Conservation (phyloP, 1,140 invertebrate genomes). For the Bombus affinis region DNA sequence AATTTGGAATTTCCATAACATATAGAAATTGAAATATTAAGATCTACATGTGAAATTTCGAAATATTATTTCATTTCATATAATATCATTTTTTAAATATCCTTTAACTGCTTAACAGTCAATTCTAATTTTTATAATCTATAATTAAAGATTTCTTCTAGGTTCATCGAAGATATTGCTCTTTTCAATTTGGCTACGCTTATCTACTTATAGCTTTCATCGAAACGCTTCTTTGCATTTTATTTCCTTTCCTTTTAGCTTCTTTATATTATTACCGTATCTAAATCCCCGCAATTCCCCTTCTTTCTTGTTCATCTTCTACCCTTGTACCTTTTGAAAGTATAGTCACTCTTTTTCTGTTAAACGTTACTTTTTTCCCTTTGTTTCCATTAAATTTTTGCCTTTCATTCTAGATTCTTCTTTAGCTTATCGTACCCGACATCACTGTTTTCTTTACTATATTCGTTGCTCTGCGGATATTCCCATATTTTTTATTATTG, state of each 20-base stretch:
- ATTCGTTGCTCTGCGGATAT: neutral
- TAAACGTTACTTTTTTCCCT: neutral
- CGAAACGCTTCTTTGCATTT: neutral
- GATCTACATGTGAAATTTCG: no score
- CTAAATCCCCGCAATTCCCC: neutral
- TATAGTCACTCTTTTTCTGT: neutral
- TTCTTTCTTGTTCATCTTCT: neutral
- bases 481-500: neutral
- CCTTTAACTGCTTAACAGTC: no score
- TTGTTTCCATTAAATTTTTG: neutral
- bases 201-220: no score
- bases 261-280: neutral
- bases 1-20: no score
- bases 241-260: neutral
- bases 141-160: no score
- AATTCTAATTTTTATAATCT: no score
- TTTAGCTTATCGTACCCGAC: neutral
- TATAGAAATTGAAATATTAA: no score
- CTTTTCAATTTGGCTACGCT: no score
- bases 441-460: neutral
- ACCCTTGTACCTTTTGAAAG: no score
- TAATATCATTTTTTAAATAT: no score
- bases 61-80: no score
- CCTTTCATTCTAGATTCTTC: neutral
- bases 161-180: neutral